A percentile compares a stretch with the other conserved stretches of the same genome.
Evolutionary conservation across 2,888 invertebrate genomes (phyloP).

Genomic region (Watsonalla cultraria): DNA sequence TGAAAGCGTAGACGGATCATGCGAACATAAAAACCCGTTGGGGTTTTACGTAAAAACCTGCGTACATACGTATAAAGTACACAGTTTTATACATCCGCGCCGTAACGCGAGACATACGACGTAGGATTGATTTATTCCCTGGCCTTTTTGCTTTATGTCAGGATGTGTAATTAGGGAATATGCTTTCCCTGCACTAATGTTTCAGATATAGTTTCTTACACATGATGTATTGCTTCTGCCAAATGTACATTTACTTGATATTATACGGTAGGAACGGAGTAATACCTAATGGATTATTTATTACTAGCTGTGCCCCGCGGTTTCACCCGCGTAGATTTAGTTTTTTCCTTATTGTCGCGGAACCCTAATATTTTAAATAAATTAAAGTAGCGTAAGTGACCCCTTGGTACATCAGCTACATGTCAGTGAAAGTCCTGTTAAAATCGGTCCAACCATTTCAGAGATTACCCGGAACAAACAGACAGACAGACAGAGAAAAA

Average conservation of each 20-base stretch:
- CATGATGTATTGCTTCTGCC: neutral
- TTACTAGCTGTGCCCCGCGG: no score
- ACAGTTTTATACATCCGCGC: constrained; percentile 2
- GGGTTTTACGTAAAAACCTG: constrained; percentile 5
- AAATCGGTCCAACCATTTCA: no score
- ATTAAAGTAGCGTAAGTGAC: no score
- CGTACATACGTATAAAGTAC: constrained; percentile 1
- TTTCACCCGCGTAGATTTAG: no score
- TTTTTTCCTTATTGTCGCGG: no score
- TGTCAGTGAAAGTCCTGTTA: no score
- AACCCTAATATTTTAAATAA: no score
- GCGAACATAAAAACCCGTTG: constrained; percentile 4
- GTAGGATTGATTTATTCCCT: constrained; percentile 1
- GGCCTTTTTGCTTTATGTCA: neutral
- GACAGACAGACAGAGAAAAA: no score
- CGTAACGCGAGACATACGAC: constrained; percentile 2
- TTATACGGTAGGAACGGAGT: no score
- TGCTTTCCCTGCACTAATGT: neutral
- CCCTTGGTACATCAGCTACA: no score
- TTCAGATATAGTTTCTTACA: neutral
- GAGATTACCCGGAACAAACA: no score
- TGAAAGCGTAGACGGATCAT: constrained; percentile 30
- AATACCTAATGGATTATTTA: no score
- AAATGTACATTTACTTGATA: neutral
- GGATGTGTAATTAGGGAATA: neutral